Conservation (phyloP, 92 coral and sea anemone genomes). For the Paragorgia papillata region DNA sequence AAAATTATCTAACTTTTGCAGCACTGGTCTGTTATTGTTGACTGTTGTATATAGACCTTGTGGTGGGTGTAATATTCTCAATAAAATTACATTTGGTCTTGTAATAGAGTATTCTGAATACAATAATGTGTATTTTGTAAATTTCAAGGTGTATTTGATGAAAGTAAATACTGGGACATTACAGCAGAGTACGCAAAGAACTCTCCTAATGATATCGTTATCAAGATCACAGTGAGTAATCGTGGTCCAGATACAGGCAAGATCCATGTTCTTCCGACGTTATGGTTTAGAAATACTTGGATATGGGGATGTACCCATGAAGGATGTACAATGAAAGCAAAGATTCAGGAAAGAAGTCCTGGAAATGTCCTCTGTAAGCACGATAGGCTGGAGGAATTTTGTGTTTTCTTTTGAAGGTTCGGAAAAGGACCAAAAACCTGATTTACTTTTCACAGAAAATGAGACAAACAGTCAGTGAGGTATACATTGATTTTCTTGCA, state of each 20-base stretch:
- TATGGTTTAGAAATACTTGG: slow-evolving; percentile 98
- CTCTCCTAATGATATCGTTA: slow-evolving; percentile 85
- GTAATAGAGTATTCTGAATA: too few relatives aligned
- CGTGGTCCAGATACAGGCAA: slow-evolving; percentile 88
- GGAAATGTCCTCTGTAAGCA: slow-evolving; percentile 77
- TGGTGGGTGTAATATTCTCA: too few relatives aligned
- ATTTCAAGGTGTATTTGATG: slow-evolving; percentile 73
- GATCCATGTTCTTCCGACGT: slow-evolving; percentile 85
- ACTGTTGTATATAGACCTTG: too few relatives aligned
- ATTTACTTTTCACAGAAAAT: slow-evolving; percentile 89
- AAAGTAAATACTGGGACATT: slow-evolving; percentile 88
- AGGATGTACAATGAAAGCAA: slow-evolving; percentile 87
- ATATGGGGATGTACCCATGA: slow-evolving; percentile 99
- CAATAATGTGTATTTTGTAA: not conserved
- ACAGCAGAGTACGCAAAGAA: slow-evolving; percentile 93
- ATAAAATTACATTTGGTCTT: too few relatives aligned
- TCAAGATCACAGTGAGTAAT: slow-evolving; percentile 83
- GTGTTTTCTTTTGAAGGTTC: slow-evolving; percentile 77
- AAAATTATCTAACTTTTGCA: too few relatives aligned
- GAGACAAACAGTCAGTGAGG: slow-evolving; percentile 89
- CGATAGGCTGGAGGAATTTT: slow-evolving; percentile 79
- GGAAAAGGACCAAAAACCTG: slow-evolving; percentile 68
- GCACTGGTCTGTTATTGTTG: too few relatives aligned
- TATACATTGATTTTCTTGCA: too few relatives aligned
- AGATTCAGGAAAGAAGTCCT: slow-evolving; percentile 60